Base-by-base conservation (phyloP, 2,888 invertebrate species). In the Microdon myrmicae region DNA sequence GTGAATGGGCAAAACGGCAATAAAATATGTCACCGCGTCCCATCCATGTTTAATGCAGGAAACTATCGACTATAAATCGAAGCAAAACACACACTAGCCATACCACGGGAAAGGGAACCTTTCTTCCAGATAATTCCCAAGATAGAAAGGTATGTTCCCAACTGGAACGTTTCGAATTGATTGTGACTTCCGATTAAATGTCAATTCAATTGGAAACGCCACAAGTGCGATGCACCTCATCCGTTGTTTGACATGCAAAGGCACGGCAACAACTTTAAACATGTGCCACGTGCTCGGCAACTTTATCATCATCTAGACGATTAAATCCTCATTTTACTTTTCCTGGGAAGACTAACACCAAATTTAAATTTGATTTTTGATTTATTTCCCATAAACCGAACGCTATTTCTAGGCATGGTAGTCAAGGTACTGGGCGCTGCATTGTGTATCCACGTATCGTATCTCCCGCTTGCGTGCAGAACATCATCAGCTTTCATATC, bases 131-230 rank as follows among this genome's bases (percentile, higher is more conserved):
- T n/a, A n/a, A n/a, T n/a, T n/a, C n/a, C 25, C 3, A 38, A 38
- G 25, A 23, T 38, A 38, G 13, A 14, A 25, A 38, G 14, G 25
- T 25, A 38, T 38, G 9, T 10, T n/a, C n/a, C n/a, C n/a, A n/a
- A n/a, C n/a, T 38, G 14, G 14, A 38, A 38, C 25, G 22, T 38
- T 12, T 25, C 25, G n/a, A 25, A 38, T 9, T 25, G 9, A 37
- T 22, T n/a, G 20, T 22, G n/a, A 6, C 37, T 22, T 51, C 38
- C 39, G 44, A 41, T 41, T 25, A n/a, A 39, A 45, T 38, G 60
- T 32, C 49, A 49, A 49, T 38, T 44, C 55, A 44, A 34, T 44
- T 61, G 49, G 55, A 61, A 61, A 61, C n/a, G 55, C 55, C 31
- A 55, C 29, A 35, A 38, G 48, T 31, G 47, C 48, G 43, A 48